Conservation (phyloP, 2,888 invertebrate species). For the Amblyteles armatorius region DNA sequence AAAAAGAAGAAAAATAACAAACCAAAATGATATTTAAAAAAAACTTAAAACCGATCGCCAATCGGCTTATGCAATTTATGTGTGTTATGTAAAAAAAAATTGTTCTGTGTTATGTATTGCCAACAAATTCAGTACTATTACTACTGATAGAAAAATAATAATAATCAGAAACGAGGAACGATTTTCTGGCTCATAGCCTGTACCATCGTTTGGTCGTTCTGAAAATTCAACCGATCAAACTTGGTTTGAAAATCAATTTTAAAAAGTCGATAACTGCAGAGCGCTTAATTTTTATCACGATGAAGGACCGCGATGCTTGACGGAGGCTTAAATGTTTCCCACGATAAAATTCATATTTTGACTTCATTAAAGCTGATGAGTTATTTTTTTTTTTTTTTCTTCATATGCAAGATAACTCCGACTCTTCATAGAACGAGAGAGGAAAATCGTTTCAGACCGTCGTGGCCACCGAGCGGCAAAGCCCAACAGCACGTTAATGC, state of each 20-base stretch:
- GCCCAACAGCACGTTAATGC: not conserved
- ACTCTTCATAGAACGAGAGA: not conserved
- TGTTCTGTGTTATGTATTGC: too few species aligned
- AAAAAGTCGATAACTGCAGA: too few species aligned
- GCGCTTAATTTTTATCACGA: too few species aligned
- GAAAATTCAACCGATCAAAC: too few species aligned
- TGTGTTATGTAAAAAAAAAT: too few species aligned
- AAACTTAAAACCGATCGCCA: not conserved
- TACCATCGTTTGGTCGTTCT: not conserved
- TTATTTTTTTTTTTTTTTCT: not conserved
- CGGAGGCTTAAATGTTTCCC: too few species aligned
- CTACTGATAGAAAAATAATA: too few species aligned
- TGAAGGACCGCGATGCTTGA: too few species aligned
- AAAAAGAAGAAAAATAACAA: not conserved
- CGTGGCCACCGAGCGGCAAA: not conserved
- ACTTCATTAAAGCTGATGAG: not conserved
- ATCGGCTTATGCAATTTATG: too few species aligned
- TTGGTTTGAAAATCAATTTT: too few species aligned
- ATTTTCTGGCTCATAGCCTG: not conserved
- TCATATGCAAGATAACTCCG: not conserved
- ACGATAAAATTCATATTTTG: not conserved
- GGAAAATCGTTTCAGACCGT: not conserved
- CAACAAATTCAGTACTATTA: too few species aligned
- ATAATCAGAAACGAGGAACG: not conserved
- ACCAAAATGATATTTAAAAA: not conserved